Evolutionary conservation across 92 coral and sea anemone species (phyloP), one percentile per base, ranked within the genome.

Genomic region (Epizoanthus illoricatus): DNA sequence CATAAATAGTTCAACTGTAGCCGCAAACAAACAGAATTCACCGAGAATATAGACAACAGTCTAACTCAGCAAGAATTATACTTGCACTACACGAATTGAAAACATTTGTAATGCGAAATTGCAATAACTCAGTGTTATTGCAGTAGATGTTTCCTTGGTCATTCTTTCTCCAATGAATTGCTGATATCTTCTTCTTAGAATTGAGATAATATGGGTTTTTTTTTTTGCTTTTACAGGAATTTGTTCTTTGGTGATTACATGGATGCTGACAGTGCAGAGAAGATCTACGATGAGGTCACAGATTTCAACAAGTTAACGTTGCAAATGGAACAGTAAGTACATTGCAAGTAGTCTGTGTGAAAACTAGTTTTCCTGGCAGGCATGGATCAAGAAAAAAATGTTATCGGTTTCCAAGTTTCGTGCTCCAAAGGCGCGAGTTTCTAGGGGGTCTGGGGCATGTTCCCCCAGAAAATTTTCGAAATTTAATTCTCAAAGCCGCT

Each of bases 161-260:
- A 15, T 33, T 68, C 52, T 24, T 33, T 16, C 49, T 16, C 17
- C 10, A 2, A 4, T 15, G 42, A 39, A 15, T 28, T 65, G 42
- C 49, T 15, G 21, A 24, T 33, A 39, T 28, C 9, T 24, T 68
- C 12, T 10, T 52, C 12, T 52, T 9, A 3, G 15, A 52, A 52
- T 52, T 52, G 56, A 9, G 13, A 13, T 52, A 52, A 52, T 9
- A 52, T 10, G 55, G 8, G 12, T 5, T 69, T 43, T 9, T 23
- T 5, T 70, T 70, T 16, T 49, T 21, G 2, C 21, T 28, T 42
- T 72, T 59, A 13, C 71, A 93, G 99, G 91, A 94, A 92, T 68
- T 79, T 97, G 80, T 97, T 97, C 82, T 97, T 97, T 49, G 99
- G 99, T 75, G 99, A 97, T 71, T 97, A 97, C 87, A 97, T 94